A percentile compares a stretch with the other conserved stretches of the same genome.
Conservation (phyloP, 2,888 invertebrate species). For the Kuschelorhynchus macadamiae region DNA sequence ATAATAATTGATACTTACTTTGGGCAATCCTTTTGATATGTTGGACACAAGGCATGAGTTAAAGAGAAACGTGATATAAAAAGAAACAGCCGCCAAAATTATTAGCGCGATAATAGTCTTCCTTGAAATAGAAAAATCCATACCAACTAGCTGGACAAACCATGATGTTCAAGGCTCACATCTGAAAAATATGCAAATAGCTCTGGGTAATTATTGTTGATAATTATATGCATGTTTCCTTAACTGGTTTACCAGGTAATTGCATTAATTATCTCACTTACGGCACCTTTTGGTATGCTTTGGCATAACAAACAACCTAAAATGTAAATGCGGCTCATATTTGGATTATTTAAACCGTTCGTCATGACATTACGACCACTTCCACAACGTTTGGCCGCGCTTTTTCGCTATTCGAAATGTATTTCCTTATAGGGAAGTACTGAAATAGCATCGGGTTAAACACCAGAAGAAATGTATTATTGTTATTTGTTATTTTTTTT, state of each 20-base stretch:
- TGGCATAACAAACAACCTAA: slow-evolving; percentile 4
- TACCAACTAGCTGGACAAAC: slow-evolving; percentile 39
- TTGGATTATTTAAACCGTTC: slow-evolving; percentile 9
- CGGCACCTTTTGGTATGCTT: slow-evolving; percentile 4
- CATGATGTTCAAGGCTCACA: slow-evolving; percentile 27
- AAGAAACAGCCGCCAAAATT: slow-evolving; percentile 69
- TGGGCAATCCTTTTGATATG: slow-evolving; percentile 71
- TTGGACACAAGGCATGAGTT: slow-evolving; percentile 73
- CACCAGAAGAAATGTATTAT: too few species aligned
- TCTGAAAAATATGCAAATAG: slow-evolving; percentile 23
- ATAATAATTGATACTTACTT: slow-evolving; percentile 66
- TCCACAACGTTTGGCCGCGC: neutral
- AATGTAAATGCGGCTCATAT: too few species aligned
- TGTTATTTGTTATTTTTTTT: too few species aligned
- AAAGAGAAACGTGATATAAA: slow-evolving; percentile 74
- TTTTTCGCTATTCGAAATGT: neutral
- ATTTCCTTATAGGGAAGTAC: slow-evolving; percentile 22
- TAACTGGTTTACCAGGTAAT: slow-evolving; percentile 24
- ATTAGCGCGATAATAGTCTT: slow-evolving; percentile 64
- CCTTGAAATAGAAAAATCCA: slow-evolving; percentile 65
- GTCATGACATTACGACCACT: slow-evolving; percentile 3
- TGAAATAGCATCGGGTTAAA: slow-evolving; percentile 23
- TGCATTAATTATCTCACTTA: slow-evolving; percentile 27
- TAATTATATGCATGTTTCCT: slow-evolving; percentile 27
- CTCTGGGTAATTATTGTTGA: neutral